These are phyloP conservation scores for Gopherus evgoodei DNA, from an alignment of 2,113 vertebrate genomes.

Conservation along the genomic window DNA sequence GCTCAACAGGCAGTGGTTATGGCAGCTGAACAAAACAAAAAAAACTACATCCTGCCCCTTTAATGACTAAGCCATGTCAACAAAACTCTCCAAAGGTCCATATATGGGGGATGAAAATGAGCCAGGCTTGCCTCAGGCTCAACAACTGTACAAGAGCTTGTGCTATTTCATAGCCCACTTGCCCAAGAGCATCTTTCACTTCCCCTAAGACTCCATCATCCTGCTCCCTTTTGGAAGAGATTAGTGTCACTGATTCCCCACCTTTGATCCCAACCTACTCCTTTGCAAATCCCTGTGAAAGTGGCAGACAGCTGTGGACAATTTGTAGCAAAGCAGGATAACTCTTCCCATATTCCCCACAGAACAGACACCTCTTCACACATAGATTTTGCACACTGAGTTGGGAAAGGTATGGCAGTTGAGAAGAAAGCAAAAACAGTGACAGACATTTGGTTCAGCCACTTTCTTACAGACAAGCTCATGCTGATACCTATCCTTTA, in stretches of 20 bases:
- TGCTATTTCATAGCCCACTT: rapidly evolving
- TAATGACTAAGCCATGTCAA: background rate
- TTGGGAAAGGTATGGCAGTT: background rate
- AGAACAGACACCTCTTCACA: background rate
- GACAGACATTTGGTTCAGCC: background rate
- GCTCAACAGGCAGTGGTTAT: background rate
- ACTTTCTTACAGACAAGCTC: background rate
- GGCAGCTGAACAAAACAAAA: background rate
- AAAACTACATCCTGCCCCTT: rapidly evolving
- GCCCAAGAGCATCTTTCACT: background rate
- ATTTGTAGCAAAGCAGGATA: background rate
- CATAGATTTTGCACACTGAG: background rate
- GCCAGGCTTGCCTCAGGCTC: background rate
- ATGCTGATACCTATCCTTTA: background rate
- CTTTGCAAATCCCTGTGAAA: background rate
- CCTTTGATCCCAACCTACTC: background rate
- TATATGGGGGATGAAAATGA: background rate
- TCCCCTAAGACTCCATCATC: background rate
- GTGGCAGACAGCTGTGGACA: background rate
- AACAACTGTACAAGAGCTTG: background rate
- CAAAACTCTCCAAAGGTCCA: background rate
- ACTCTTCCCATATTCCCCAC: background rate
- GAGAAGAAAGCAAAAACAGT: background rate
- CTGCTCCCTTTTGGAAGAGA: background rate
- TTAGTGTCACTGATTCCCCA: background rate